Percentiles rank a stretch among this genome's conserved stretches.
Conservation (phyloP, 1,140 invertebrate species). For the Nylanderia fulva region DNA sequence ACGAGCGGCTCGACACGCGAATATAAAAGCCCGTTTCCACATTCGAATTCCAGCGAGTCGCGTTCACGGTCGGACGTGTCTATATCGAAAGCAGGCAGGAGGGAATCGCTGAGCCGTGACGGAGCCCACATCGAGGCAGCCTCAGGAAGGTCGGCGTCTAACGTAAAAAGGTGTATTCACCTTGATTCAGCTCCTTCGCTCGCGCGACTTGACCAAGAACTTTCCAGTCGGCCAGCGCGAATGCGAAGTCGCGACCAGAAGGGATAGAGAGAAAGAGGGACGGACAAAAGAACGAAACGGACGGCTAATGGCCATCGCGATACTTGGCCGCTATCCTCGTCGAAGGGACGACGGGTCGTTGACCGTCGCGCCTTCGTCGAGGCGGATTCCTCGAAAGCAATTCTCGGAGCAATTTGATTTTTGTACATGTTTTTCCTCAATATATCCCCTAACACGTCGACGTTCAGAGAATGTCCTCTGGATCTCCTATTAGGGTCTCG, state of each 20-base stretch:
- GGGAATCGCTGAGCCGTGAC: slow-evolving; percentile 71
- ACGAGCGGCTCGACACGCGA: background rate
- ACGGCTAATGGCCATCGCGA: slow-evolving; percentile 19
- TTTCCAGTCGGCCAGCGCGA: slow-evolving; percentile 50
- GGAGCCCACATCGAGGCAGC: slow-evolving; percentile 68
- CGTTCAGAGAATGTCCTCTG: too few species aligned
- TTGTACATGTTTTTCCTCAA: background rate
- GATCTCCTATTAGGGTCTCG: too few species aligned
- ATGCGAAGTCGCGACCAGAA: slow-evolving; percentile 31
- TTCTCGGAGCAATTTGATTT: too few species aligned
- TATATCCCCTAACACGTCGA: too few species aligned
- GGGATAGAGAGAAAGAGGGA: background rate
- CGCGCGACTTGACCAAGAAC: slow-evolving; percentile 72
- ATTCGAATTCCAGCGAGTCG: slow-evolving; percentile 68
- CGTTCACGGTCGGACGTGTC: slow-evolving; percentile 73
- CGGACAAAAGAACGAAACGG: slow-evolving; percentile 36
- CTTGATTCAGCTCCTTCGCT: slow-evolving; percentile 70
- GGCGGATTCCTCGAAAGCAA: background rate
- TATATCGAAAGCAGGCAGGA: slow-evolving; percentile 64
- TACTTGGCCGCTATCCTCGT: slow-evolving; percentile 59
- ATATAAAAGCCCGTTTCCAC: slow-evolving; percentile 32
- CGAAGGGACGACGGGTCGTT: slow-evolving; percentile 67
- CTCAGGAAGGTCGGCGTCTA: slow-evolving; percentile 69
- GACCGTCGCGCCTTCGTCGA: slow-evolving; percentile 59
- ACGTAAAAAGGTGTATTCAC: slow-evolving; percentile 76